A percentile compares a stretch with the other conserved stretches of the same genome.
Conservation (phyloP, 2,113 vertebrate genomes). For the Cololabis saira region DNA sequence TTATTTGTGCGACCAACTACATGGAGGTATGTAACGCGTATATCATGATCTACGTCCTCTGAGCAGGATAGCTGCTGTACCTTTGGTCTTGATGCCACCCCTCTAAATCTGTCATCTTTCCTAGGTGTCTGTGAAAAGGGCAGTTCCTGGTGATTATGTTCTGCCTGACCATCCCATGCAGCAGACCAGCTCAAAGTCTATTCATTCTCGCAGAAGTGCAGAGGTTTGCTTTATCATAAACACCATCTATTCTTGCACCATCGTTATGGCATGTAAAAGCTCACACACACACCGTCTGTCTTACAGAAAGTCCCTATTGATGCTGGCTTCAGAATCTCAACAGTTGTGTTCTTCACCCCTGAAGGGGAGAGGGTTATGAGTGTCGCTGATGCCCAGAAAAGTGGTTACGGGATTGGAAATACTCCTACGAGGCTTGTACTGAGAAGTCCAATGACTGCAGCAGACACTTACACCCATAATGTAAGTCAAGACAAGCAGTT, state of each 20-base stretch:
- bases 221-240: slow-evolving; percentile 32
- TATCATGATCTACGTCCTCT: background rate
- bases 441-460: slow-evolving; percentile 45
- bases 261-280: no score
- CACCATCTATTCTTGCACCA: no score
- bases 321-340: slow-evolving; percentile 50
- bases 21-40: slow-evolving; percentile 72
- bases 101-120: background rate
- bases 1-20: slow-evolving; percentile 70
- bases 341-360: slow-evolving; percentile 68
- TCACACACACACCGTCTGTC: background rate
- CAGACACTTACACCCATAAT: slow-evolving; percentile 59
- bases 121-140: slow-evolving; percentile 83
- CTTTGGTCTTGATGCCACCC: background rate
- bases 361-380: slow-evolving; percentile 60
- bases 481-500: slow-evolving; percentile 57
- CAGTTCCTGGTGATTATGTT: slow-evolving; percentile 59
- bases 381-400: slow-evolving; percentile 54
- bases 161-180: slow-evolving; percentile 17
- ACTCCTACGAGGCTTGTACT: slow-evolving; percentile 69
- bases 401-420: slow-evolving; percentile 68
- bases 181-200: background rate
- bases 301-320: slow-evolving; percentile 29
- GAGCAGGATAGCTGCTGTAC: background rate
- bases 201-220: slow-evolving; percentile 2